A percentile compares a stretch with the other conserved stretches of the same genome.
These are phyloP conservation scores for Rosalia funebris DNA, from an alignment of 2,888 invertebrate genomes.

Conservation along the genomic window DNA sequence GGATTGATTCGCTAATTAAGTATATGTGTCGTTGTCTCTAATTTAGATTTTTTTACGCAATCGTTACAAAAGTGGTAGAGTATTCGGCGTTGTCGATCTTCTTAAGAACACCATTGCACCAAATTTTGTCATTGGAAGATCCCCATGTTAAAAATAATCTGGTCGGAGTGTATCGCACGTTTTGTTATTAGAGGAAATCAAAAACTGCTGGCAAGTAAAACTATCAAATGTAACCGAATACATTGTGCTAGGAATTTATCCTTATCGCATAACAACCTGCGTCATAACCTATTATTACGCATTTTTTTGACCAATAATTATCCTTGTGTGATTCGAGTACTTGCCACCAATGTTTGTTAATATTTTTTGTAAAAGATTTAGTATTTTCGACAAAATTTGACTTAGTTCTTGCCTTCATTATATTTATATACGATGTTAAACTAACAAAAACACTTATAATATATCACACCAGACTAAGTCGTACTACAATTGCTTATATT, in stretches of 20 bases:
- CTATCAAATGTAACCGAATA: too few species aligned
- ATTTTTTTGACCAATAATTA: constrained; percentile 24
- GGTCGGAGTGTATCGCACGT: too few species aligned
- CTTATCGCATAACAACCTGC: too few species aligned
- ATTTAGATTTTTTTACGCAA: constrained; percentile 56
- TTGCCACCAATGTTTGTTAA: neutral
- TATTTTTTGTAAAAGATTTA: too few species aligned
- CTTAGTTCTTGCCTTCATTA: constrained; percentile 15
- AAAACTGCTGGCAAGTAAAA: too few species aligned
- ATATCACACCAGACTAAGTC: constrained; percentile 62
- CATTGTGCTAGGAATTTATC: too few species aligned
- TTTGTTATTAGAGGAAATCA: too few species aligned
- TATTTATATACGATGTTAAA: constrained; percentile 24
- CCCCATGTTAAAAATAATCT: too few species aligned
- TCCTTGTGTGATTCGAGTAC: neutral
- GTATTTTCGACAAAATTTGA: constrained; percentile 16
- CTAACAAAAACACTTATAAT: constrained; percentile 46
- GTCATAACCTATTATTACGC: too few species aligned
- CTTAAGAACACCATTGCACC: constrained; percentile 26
- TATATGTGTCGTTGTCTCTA: constrained; percentile 66
- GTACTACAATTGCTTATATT: constrained; percentile 63
- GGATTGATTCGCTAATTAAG: constrained; percentile 41
- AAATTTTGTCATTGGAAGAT: constrained; percentile 18
- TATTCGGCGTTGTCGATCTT: constrained; percentile 56
- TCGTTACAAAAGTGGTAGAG: constrained; percentile 53